Evolutionary conservation across 2,888 invertebrate species (phyloP), one percentile per base, ranked within the genome.

Genomic region (Epinotia bilunana): DNA sequence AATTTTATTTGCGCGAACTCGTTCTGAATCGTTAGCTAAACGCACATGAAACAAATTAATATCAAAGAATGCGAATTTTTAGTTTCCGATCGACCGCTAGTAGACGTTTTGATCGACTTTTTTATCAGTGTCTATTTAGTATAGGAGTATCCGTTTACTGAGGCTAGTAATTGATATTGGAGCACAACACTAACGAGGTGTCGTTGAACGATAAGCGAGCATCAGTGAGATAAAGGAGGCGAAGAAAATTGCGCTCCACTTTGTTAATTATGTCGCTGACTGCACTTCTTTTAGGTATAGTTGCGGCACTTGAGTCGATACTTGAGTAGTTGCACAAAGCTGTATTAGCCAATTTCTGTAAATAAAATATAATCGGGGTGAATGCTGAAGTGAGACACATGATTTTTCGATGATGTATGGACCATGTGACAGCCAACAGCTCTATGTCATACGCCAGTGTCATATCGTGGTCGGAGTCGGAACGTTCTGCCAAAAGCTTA

Each of bases 151-250:
- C 23, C 28, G 64, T 61, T 75, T 57, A 75, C 60, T 57, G 43
- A 43, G 39, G 67, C 67, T 67, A 20, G 65, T 72, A 75, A 75
- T 75, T 72, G 75, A 72, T 75, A 75, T 61, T 69, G 63, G 58
- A 73, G 73, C 55, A 62, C 63, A 12, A 58, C 60, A 65, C 72
- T 67, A 72, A 67, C 65, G 70, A 71, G 71, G 75, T 72, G 75
- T 75, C 75, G 20, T 75, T 75, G 75, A 65, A 64, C 69, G 68
- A 73, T 73, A 73, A 72, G 75, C 63, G 78, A 80, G 78, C 84
- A 84, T 89, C 88, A 84, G 83, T 83, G 81, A 85, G 89, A 88
- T 88, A 68, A 70, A 62, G 65, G 67, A 61, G 16, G 46, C 72
- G 46, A 77, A 76, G 77, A 69, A 74, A 74, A 77, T 76, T 57